Conservation (phyloP, 2,797 vertebrate genomes). For the Chiloscyllium punctatum region DNA sequence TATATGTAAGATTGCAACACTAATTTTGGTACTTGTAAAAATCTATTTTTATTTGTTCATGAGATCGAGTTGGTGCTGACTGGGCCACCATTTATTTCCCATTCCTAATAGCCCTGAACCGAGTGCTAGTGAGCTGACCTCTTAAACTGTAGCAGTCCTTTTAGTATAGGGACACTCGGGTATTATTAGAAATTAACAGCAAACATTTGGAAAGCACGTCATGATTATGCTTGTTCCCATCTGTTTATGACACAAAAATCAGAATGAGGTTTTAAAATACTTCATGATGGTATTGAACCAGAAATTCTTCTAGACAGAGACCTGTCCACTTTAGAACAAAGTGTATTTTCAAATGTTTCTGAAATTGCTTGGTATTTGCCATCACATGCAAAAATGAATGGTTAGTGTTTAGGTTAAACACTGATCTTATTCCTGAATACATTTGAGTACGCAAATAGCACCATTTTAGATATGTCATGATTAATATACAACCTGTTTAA, state of each 20-base stretch:
- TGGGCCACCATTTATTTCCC: no score
- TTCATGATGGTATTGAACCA: not conserved
- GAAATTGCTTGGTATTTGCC: not conserved
- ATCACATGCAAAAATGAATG: not conserved
- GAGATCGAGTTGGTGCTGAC: no score
- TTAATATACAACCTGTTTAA: no score
- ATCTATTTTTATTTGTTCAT: not conserved
- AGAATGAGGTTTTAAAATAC: not conserved
- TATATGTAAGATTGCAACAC: not conserved
- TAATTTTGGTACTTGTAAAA: not conserved
- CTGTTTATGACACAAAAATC: not conserved
- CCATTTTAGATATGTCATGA: not conserved
- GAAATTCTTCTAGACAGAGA: not conserved
- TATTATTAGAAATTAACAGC: no score
- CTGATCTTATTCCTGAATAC: not conserved
- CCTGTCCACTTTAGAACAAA: no score
- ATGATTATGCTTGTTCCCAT: not conserved
- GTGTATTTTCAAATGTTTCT: not conserved
- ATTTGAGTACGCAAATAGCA: not conserved
- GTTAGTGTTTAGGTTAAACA: not conserved
- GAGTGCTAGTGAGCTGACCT: no score
- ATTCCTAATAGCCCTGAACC: no score
- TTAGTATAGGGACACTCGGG: no score
- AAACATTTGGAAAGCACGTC: not conserved
- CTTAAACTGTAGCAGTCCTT: no score